Percentiles rank a stretch among this genome's conserved stretches.
phyloP scores from a whole-genome alignment of 1,140 invertebrate species.

The Listronotus bonariensis region DNA sequence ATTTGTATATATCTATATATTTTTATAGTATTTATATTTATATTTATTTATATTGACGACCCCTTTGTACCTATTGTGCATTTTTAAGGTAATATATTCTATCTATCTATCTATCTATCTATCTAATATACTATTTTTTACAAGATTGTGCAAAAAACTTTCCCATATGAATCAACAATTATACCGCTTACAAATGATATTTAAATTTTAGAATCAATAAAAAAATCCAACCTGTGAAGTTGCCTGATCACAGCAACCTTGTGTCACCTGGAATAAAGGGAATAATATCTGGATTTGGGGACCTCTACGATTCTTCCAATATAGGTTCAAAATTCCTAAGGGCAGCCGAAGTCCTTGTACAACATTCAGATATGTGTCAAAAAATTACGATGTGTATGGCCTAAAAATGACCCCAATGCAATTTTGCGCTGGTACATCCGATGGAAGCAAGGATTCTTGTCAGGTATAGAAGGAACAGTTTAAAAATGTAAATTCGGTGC shows the following conservation, averaged over 20 bases:
- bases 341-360: slow-evolving; percentile 9
- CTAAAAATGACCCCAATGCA: slow-evolving; percentile 14
- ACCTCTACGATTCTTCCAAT: not conserved
- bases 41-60: no score
- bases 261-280: not conserved
- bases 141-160: no score
- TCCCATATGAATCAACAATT: no score
- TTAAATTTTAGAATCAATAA: slow-evolving; percentile 9
- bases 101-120: no score
- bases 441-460: slow-evolving; percentile 34
- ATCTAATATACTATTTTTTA: no score
- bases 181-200: no score
- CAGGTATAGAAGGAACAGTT: no score
- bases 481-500: no score
- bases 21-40: no score
- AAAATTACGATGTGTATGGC: not conserved
- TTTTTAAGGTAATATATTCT: no score
- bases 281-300: slow-evolving; percentile 17
- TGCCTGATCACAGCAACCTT: not conserved
- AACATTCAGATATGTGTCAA: not conserved
- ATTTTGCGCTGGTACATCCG: slow-evolving; percentile 33
- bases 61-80: no score
- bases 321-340: not conserved
- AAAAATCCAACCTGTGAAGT: slow-evolving; percentile 13
- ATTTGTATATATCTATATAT: no score